Percentiles rank a stretch among this genome's conserved stretches.
phyloP scores from a whole-genome alignment of 2,113 vertebrate genomes.

The Anoplopoma fimbria region DNA sequence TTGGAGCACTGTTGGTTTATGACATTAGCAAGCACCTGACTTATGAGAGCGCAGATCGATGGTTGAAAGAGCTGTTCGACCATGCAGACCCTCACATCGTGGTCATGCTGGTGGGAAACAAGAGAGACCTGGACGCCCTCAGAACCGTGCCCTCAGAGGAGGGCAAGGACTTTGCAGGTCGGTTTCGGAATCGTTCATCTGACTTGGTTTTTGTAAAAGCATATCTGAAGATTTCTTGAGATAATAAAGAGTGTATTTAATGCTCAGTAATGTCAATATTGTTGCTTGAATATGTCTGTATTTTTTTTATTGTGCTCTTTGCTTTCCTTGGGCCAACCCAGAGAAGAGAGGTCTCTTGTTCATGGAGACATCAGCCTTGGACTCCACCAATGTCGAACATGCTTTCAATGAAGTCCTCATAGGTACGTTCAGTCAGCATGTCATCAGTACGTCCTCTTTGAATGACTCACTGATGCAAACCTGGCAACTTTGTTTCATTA shows the following conservation, averaged over 20 bases:
- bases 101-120: slow-evolving; percentile 99
- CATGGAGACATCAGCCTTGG: slow-evolving; percentile 96
- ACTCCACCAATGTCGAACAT: slow-evolving; percentile 95
- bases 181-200: background rate
- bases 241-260: background rate
- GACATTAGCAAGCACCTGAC: slow-evolving; percentile 98
- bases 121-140: slow-evolving; percentile 88
- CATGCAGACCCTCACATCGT: slow-evolving; percentile 98
- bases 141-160: slow-evolving; percentile 92
- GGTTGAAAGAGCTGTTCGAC: slow-evolving; percentile 97
- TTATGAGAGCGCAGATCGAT: slow-evolving; percentile 95
- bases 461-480: background rate
- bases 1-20: slow-evolving; percentile 95
- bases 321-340: slow-evolving; percentile 74
- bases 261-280: background rate
- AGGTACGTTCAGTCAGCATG: slow-evolving; percentile 79
- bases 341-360: slow-evolving; percentile 94
- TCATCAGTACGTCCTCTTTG: background rate
- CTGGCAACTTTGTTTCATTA: background rate
- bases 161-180: slow-evolving; percentile 92
- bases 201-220: background rate
- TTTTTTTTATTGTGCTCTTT: background rate
- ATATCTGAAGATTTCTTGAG: background rate
- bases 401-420: slow-evolving; percentile 95
- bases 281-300: background rate